Conservation (phyloP, 2,888 invertebrate genomes). For the Gasteruption jaculator region DNA sequence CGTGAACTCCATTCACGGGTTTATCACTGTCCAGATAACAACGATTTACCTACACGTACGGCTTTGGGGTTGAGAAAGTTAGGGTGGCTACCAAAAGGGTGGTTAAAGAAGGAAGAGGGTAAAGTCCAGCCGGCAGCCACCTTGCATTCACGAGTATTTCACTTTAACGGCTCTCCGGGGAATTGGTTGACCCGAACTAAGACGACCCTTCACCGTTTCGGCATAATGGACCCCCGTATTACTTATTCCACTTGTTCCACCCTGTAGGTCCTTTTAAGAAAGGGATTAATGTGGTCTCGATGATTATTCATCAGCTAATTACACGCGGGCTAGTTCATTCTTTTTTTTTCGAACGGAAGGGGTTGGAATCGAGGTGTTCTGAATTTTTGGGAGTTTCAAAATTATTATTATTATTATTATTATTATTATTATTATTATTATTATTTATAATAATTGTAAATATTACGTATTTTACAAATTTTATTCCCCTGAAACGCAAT, state of each 20-base stretch:
- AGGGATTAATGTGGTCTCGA: too few relatives aligned
- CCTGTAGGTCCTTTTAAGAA: too few relatives aligned
- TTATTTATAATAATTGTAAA: too few relatives aligned
- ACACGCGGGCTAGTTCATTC: too few relatives aligned
- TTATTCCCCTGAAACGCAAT: too few relatives aligned
- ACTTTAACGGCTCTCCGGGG: constrained; percentile 52
- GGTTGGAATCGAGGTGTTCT: too few relatives aligned
- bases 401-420: too few relatives aligned
- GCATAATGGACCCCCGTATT: constrained; percentile 51
- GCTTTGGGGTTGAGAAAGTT: constrained; percentile 19
- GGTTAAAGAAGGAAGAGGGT: constrained; percentile 26
- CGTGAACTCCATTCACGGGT: constrained; percentile 49
- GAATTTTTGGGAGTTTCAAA: too few relatives aligned
- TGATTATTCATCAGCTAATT: too few relatives aligned
- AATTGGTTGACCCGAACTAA: constrained; percentile 46
- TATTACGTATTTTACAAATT: too few relatives aligned
- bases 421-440: too few relatives aligned
- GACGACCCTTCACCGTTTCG: constrained; percentile 48
- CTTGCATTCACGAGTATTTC: constrained; percentile 52
- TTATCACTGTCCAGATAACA: constrained; percentile 53
- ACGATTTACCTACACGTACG: constrained; percentile 49
- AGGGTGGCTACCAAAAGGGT: constrained; percentile 15
- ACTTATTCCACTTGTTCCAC: constrained; percentile 50
- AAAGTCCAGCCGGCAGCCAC: constrained; percentile 38
- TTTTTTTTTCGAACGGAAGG: too few relatives aligned